phyloP scores from a whole-genome alignment of 2,888 invertebrate genomes.

The Tipula confusa region DNA sequence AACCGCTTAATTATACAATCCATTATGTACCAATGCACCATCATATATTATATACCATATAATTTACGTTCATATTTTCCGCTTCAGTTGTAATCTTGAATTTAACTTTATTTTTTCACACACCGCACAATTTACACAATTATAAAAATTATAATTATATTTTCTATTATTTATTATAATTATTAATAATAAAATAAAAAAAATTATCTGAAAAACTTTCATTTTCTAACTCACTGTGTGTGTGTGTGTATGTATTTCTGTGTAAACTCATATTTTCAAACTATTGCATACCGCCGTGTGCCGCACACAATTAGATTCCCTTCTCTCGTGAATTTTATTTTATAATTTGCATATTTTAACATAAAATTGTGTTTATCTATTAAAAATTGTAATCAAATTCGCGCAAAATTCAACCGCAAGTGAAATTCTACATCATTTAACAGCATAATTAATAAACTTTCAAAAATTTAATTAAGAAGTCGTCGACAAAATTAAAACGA shows the following conservation, averaged over 20 bases:
- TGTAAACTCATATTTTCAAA: background rate
- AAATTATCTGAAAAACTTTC: background rate
- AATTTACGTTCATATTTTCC: background rate
- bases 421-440: background rate
- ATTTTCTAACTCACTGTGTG: background rate
- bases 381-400: background rate
- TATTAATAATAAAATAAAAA: background rate
- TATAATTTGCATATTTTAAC: background rate
- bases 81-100: background rate
- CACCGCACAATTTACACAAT: background rate
- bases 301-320: background rate
- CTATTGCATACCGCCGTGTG: background rate
- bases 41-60: too few species aligned
- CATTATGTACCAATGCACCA: background rate
- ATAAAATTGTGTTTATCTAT: too few species aligned
- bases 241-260: background rate
- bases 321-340: background rate
- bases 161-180: background rate
- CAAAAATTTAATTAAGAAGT: background rate
- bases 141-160: background rate
- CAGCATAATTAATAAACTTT: background rate
- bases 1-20: background rate
- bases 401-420: background rate
- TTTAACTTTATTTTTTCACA: background rate
- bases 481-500: background rate